Base-by-base conservation (phyloP, 2,797 vertebrate species). In the Podarcis siculus region DNA sequence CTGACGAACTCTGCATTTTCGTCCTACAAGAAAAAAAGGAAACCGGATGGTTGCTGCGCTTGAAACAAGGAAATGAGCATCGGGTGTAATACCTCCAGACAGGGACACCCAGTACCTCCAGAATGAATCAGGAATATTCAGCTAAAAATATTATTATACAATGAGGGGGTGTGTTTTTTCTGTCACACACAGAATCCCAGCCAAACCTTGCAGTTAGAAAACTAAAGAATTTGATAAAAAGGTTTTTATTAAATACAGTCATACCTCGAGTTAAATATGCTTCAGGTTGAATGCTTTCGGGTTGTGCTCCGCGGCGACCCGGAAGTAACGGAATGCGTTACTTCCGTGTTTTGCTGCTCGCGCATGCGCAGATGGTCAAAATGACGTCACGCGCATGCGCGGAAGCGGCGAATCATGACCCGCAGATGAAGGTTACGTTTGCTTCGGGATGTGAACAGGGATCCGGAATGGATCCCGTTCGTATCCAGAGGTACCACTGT, bases 131-230 rank as follows among this genome's bases (percentile, higher is more conserved):
- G 25, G 30, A 79, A 64, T 66, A 32, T 19, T 90, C 66, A 49
- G 58, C 58, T 82, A 66, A 42, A 45, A 32, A 8, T 15, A 92
- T 37, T 30, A 58, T 88, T 27, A 13, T 64, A 37, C 82, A 21
- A 66, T 39, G 86, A 89, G 49, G 49, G 89, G 88, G 87, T 32
- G 7, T 71, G 42, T 86, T 71, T 5, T 78, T 23, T 71, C 71
- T 72, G 30, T 6, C n/a, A 0, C 17, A 86, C 23, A 72, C 32
- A 69, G 85, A 85, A 67, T 73, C 0, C 0, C 30, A 27, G 32
- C 3, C 90, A 67, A 2, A 42, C 5, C n/a, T n/a, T 37, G 17
- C 7, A 6, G 55, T 12, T 23, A 86, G 77, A 58, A 79, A 35
- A 49, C 23, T 10, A n/a, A 23, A 7, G 35, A 55, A 27, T 32